Conservation (phyloP, 1,140 invertebrate species). For the Aphis craccivora region DNA sequence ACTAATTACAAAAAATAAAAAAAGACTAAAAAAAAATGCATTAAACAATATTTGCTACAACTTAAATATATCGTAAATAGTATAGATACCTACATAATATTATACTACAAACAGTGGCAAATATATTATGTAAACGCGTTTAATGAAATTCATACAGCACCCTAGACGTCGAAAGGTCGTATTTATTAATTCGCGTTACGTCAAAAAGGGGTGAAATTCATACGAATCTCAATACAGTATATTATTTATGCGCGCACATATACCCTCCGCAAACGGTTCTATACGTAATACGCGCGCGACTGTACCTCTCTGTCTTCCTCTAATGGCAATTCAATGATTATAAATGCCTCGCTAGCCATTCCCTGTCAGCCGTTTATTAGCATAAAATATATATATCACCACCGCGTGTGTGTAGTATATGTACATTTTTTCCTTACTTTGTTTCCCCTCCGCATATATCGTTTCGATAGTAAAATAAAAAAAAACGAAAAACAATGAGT, state of each 20-base stretch:
- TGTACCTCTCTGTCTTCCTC: conserved; percentile 41
- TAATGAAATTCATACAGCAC: conserved; percentile 49
- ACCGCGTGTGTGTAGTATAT: too few species aligned
- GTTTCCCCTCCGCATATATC: not conserved
- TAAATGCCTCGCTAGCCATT: conserved; percentile 40
- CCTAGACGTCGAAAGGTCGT: conserved; percentile 53
- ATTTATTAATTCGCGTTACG: conserved; percentile 56
- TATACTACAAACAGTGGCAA: conserved; percentile 5
- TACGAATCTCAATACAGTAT: conserved; percentile 48
- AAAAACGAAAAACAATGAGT: conserved; percentile 53
- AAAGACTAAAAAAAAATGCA: not conserved
- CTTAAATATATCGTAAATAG: not conserved
- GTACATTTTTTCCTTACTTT: conserved; percentile 44
- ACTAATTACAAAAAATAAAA: not conserved
- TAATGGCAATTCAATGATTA: conserved; percentile 58
- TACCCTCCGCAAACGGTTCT: not conserved
- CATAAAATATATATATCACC: conserved; percentile 58
- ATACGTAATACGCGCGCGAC: not conserved
- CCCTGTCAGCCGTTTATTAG: conserved; percentile 54
- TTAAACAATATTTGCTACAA: not conserved
- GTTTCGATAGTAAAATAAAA: conserved; percentile 28
- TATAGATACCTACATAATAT: not conserved
- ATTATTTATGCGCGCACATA: conserved; percentile 50
- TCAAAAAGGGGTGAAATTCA: conserved; percentile 57
- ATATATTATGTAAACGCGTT: conserved; percentile 22